These are phyloP conservation scores for Apis laboriosa DNA, from an alignment of 1,140 invertebrate genomes.

Conservation along the genomic window DNA sequence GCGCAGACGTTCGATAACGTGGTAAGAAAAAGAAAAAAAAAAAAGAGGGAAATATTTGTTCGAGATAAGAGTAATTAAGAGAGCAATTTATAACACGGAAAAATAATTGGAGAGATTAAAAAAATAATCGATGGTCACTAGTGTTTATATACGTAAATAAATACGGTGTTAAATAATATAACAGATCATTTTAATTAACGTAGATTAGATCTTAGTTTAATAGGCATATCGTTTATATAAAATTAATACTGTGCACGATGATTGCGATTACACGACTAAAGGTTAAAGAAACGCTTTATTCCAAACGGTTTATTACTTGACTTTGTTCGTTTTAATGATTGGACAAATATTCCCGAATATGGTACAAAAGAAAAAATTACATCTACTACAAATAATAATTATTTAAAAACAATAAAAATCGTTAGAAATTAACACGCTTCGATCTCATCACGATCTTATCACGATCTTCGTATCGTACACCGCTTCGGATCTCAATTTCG, in stretches of 20 bases:
- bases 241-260: too few relatives aligned
- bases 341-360: not conserved
- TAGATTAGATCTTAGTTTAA: too few relatives aligned
- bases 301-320: not conserved
- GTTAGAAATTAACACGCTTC: not conserved
- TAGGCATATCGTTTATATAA: too few relatives aligned
- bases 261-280: too few relatives aligned
- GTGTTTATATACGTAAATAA: not conserved
- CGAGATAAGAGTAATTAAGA: not conserved
- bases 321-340: not conserved
- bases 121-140: not conserved
- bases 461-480: too few relatives aligned
- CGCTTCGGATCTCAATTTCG: too few relatives aligned
- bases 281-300: not conserved
- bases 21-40: not conserved
- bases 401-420: not conserved
- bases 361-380: not conserved
- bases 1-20: not conserved
- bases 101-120: not conserved
- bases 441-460: not conserved
- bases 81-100: not conserved
- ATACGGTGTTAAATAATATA: not conserved
- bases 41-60: too few relatives aligned
- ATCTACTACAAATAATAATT: not conserved
- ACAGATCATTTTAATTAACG: not conserved